Evolutionary conservation across 1,140 invertebrate species (phyloP).

Genomic region (Trachymyrmex septentrionalis): DNA sequence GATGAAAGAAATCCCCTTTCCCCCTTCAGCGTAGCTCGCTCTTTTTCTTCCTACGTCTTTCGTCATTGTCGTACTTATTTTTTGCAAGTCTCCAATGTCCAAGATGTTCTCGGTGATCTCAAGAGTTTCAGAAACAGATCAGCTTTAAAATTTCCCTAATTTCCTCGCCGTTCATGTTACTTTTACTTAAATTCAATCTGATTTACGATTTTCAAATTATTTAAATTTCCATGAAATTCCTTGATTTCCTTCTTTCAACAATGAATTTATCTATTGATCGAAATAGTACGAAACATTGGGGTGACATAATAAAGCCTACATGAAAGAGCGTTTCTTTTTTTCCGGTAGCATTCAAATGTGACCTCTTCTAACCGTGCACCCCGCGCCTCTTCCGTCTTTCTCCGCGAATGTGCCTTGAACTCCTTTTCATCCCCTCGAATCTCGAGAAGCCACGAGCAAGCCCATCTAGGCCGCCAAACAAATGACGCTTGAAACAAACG

Average conservation of each 20-base stretch:
- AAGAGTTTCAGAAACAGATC: neutral
- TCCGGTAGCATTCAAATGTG: constrained; percentile 83
- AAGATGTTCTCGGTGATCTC: constrained; percentile 10
- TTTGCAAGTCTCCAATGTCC: neutral
- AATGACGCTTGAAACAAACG: constrained; percentile 87
- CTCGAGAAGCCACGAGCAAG: constrained; percentile 49
- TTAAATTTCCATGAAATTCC: neutral
- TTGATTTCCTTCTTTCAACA: neutral
- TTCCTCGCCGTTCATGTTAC: neutral
- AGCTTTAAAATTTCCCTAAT: neutral
- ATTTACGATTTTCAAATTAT: neutral
- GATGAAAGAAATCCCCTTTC: constrained; percentile 84
- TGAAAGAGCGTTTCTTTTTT: constrained; percentile 79
- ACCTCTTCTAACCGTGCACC: constrained; percentile 80
- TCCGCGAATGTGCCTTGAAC: constrained; percentile 64
- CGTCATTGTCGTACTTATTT: constrained; percentile 42
- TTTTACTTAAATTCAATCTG: neutral
- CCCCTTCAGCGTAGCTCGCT: constrained; percentile 68
- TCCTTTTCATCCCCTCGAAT: constrained; percentile 30
- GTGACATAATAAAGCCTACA: constrained; percentile 72
- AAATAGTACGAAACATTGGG: constrained; percentile 28
- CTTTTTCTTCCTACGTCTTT: constrained; percentile 68
- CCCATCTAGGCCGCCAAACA: constrained; percentile 80
- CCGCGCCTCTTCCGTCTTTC: constrained; percentile 81
- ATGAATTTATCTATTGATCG: constrained; percentile 49